These are phyloP conservation scores for Cephus pulcher DNA, from an alignment of 2,888 invertebrate genomes.

Conservation along the genomic window DNA sequence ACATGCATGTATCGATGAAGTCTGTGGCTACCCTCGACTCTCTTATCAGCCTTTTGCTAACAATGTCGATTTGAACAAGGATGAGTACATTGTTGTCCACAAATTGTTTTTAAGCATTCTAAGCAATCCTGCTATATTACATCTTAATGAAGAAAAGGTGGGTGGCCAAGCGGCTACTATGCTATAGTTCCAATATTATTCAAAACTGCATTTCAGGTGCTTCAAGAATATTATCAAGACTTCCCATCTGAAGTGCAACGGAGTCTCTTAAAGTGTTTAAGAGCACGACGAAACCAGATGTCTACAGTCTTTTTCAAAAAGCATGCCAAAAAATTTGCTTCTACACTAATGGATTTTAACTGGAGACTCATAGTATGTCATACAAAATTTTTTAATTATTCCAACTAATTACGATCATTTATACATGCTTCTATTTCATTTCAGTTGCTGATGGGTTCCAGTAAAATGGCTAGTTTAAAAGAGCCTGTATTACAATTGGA, in stretches of 20 bases:
- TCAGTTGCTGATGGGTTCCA: conserved; percentile 69
- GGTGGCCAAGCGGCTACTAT: background rate
- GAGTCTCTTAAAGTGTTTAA: conserved; percentile 48
- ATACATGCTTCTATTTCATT: conserved; percentile 17
- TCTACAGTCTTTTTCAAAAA: conserved; percentile 46
- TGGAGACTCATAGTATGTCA: conserved; percentile 68
- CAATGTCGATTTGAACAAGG: conserved; percentile 50
- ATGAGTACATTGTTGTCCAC: conserved; percentile 46
- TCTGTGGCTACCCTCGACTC: conserved; percentile 53
- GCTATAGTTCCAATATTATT: conserved; percentile 13
- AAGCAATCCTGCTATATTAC: conserved; percentile 48
- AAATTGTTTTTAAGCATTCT: conserved; percentile 45
- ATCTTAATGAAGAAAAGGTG: conserved; percentile 53
- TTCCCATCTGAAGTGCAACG: conserved; percentile 51
- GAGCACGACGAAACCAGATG: conserved; percentile 48
- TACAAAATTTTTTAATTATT: conserved; percentile 3
- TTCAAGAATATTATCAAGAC: conserved; percentile 47
- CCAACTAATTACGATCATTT: background rate
- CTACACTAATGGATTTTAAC: conserved; percentile 67
- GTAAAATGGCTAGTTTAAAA: conserved; percentile 66
- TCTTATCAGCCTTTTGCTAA: conserved; percentile 47
- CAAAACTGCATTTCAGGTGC: conserved; percentile 46
- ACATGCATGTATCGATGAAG: conserved; percentile 58
- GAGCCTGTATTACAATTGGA: conserved; percentile 68
- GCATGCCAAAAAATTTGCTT: conserved; percentile 50